These are phyloP conservation scores for Emmelina monodactyla DNA, from an alignment of 2,888 invertebrate genomes.

Conservation along the genomic window DNA sequence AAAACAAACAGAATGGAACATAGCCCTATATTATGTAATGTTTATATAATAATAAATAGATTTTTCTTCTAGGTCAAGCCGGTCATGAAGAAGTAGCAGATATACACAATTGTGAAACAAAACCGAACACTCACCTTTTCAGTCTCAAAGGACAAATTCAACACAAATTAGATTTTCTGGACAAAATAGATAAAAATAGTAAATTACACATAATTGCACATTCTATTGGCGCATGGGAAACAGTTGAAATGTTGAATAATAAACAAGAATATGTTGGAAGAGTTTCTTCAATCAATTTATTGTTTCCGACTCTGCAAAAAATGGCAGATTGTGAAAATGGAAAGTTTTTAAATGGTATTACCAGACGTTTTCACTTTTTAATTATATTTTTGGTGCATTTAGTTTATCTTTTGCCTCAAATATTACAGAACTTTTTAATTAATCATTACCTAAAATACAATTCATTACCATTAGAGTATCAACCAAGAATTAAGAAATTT, in stretches of 20 bases:
- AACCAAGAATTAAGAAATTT: conserved; percentile 61
- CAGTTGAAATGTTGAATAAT: conserved; percentile 74
- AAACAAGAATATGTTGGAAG: conserved; percentile 56
- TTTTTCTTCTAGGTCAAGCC: conserved; percentile 76
- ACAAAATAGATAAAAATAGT: conserved; percentile 74
- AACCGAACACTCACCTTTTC: too few relatives aligned
- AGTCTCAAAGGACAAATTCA: conserved; percentile 79
- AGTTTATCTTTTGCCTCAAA: conserved; percentile 56
- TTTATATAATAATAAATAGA: too few relatives aligned
- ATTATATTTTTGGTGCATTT: conserved; percentile 44
- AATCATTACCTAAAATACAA: conserved; percentile 60
- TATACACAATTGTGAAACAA: too few relatives aligned
- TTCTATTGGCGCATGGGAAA: conserved; percentile 89
- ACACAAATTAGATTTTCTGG: conserved; percentile 82
- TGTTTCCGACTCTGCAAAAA: conserved; percentile 89
- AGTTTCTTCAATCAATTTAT: conserved; percentile 71
- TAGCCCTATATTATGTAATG: too few relatives aligned
- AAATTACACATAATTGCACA: conserved; percentile 86
- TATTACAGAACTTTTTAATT: conserved; percentile 57
- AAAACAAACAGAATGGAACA: neutral
- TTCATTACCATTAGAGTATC: conserved; percentile 56
- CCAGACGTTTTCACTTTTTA: conserved; percentile 40
- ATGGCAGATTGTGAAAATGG: conserved; percentile 83
- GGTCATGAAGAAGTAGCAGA: conserved; percentile 64
- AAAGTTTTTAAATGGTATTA: conserved; percentile 68